phyloP scores from a whole-genome alignment of 2,888 invertebrate species.

The Noctua comes region DNA sequence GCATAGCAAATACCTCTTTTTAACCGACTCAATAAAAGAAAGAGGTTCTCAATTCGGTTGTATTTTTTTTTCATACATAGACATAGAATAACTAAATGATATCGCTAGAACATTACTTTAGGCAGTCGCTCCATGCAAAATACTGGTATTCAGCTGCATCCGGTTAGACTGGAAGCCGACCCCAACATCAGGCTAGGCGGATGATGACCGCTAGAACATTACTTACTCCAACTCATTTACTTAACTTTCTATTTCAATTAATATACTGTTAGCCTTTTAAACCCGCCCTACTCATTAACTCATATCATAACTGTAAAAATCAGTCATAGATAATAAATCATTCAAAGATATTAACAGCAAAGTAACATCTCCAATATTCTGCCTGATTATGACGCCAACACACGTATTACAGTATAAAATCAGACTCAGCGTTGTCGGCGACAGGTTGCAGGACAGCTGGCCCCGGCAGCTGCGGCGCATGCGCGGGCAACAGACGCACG shows the following conservation, averaged over 20 bases:
- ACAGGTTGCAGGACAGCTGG: conserved; percentile 59
- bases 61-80: too few species aligned
- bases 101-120: too few species aligned
- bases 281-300: background rate
- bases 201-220: too few species aligned
- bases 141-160: too few species aligned
- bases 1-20: background rate
- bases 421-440: conserved; percentile 37
- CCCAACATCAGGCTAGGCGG: too few species aligned
- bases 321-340: background rate
- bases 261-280: background rate
- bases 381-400: background rate
- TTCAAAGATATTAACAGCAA: background rate
- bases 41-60: too few species aligned
- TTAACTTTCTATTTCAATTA: too few species aligned
- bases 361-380: background rate
- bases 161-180: too few species aligned
- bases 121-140: too few species aligned
- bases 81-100: too few species aligned
- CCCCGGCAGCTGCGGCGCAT: conserved; percentile 50
- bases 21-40: background rate
- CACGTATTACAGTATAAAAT: conserved; percentile 42
- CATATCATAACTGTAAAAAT: background rate
- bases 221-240: background rate
- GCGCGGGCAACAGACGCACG: conserved; percentile 33